phyloP scores from a whole-genome alignment of 2,113 vertebrate genomes.

The Jaculus jaculus region DNA sequence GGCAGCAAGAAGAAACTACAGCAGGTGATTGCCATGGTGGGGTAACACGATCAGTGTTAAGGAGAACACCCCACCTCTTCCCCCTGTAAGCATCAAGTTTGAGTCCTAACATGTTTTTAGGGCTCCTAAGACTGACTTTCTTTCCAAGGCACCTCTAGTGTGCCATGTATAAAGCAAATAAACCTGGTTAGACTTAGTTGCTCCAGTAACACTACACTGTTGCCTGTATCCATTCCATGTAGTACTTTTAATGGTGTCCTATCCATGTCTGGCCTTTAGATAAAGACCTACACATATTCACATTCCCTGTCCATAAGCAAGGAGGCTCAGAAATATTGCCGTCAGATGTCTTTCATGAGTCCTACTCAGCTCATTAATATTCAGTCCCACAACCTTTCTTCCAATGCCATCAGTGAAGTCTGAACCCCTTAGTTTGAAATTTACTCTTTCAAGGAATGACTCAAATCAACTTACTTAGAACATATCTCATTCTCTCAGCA shows the following conservation, averaged over 20 bases:
- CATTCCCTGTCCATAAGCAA: rapidly evolving
- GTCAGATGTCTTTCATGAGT: neutral
- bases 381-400: neutral
- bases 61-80: neutral
- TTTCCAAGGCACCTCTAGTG: no score
- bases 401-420: neutral
- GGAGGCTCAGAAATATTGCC: neutral
- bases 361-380: neutral
- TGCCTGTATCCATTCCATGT: neutral
- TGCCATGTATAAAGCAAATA: no score
- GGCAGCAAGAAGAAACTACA: neutral
- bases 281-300: neutral
- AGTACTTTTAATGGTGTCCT: neutral
- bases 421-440: neutral
- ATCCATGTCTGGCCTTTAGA: neutral
- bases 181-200: no score
- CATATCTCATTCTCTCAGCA: neutral
- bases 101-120: neutral
- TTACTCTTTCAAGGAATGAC: neutral
- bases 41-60: neutral
- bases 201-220: neutral
- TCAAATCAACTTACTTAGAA: neutral
- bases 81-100: rapidly evolving
- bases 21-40: neutral
- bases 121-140: neutral